Percentiles rank a stretch among this genome's conserved stretches.
Conservation (phyloP, 2,113 vertebrate genomes). For the Equus przewalskii region DNA sequence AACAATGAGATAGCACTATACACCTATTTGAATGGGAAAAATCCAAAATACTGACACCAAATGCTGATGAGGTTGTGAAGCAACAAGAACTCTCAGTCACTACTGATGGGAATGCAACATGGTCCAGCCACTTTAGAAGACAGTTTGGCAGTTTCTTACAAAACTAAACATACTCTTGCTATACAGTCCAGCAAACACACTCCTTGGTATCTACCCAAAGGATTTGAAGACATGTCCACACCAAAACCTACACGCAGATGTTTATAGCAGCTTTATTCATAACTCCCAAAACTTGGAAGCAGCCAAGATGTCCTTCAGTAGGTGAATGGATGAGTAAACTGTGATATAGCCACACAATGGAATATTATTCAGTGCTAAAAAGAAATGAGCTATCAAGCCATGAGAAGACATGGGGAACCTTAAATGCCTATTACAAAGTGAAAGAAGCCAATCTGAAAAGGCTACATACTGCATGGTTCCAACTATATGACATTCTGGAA, state of each 20-base stretch:
- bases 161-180: background rate
- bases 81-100: background rate
- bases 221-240: background rate
- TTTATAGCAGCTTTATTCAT: background rate
- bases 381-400: background rate
- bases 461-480: background rate
- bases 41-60: background rate
- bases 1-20: background rate
- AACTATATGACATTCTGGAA: background rate
- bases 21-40: background rate
- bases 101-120: background rate
- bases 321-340: background rate
- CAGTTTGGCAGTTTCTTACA: background rate
- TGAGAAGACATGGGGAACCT: background rate
- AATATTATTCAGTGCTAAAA: background rate
- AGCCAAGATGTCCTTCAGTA: background rate
- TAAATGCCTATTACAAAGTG: background rate
- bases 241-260: background rate
- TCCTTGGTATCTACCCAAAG: background rate
- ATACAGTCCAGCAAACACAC: background rate
- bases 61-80: background rate
- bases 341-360: background rate
- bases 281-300: background rate
- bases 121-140: background rate
- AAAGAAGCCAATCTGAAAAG: background rate